Base-by-base conservation (phyloP, 2,888 invertebrate species). In the Eupeodes latifasciatus region DNA sequence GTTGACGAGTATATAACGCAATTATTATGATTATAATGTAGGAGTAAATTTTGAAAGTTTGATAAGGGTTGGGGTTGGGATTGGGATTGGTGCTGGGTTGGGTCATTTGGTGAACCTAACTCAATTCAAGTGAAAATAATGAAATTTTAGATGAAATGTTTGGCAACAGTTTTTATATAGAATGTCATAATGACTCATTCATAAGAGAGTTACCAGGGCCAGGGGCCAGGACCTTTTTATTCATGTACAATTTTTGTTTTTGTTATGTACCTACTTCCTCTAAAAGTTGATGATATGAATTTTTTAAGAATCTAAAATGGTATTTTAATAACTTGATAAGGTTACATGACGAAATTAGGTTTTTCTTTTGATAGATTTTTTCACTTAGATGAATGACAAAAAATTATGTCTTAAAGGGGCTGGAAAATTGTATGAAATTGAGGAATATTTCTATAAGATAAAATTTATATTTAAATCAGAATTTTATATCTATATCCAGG, bases 1-100 rank as follows among this genome's bases (percentile, higher is more conserved):
- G 59, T 82, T 71, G 79, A 75, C 75, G 78, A 74, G 78, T 53
- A 78, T 74, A 67, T 74, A 69, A 27, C 19, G 19, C 12, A 55
- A 44, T 71, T 69, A 53, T 53, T 44, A 19, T 71, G 14, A 71
- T 44, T 62, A 44, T 55, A 55, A 55, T 47, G 12, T 36, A 16
- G 16, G 34, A 34, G n/a, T 11, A 34, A 57, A 57, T 57, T 6
- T 57, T 57, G 6, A 27, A 57, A 27, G 14, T 34, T 34, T 14
- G 7, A 14, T 59, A 34, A 14, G 59, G 34, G 34, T 5, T 40
- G 6, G 40, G 40, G 40, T 40, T 40, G 40, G 59, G 16, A 10
- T 40, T 40, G 40, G 59, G 16, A 10, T 44, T 40, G 34, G 40
- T 10, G 12, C 27, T 27, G 49, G 12, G 34, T 5, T 44, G 57